Conservation (phyloP, 2,797 vertebrate genomes). For the Cirrhinus molitorella region DNA sequence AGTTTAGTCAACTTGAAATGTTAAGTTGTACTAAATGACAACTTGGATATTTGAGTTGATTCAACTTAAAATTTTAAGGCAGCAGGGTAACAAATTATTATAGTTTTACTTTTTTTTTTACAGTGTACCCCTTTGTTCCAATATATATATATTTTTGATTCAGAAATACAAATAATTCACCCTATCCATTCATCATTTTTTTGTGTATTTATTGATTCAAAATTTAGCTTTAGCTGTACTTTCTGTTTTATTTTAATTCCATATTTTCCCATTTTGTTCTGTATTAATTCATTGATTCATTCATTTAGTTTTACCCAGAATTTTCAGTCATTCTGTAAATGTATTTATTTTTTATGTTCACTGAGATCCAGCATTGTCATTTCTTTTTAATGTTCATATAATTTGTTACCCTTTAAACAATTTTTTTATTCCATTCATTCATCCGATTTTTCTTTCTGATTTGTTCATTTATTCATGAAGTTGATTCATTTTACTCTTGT, state of each 20-base stretch:
- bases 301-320: neutral
- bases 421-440: constrained; percentile 9
- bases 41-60: too few species aligned
- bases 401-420: neutral
- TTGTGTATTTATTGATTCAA: too few species aligned
- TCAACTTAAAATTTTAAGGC: too few species aligned
- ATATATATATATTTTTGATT: too few species aligned
- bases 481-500: neutral
- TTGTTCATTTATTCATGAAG: constrained; percentile 5
- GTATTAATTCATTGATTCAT: neutral
- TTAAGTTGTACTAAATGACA: too few species aligned
- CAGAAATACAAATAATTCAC: too few species aligned
- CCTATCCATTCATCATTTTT: too few species aligned
- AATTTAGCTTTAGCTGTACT: neutral
- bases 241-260: neutral
- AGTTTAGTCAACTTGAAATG: too few species aligned
- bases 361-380: constrained; percentile 23
- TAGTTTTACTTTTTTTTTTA: too few species aligned
- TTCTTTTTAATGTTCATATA: constrained; percentile 32
- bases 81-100: too few species aligned
- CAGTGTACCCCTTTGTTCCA: too few species aligned
- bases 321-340: neutral
- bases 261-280: neutral
- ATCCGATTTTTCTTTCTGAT: neutral
- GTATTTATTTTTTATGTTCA: neutral